Evolutionary conservation across 2,113 vertebrate species (phyloP).

Genomic region (Epinephelus cyanopodus): DNA sequence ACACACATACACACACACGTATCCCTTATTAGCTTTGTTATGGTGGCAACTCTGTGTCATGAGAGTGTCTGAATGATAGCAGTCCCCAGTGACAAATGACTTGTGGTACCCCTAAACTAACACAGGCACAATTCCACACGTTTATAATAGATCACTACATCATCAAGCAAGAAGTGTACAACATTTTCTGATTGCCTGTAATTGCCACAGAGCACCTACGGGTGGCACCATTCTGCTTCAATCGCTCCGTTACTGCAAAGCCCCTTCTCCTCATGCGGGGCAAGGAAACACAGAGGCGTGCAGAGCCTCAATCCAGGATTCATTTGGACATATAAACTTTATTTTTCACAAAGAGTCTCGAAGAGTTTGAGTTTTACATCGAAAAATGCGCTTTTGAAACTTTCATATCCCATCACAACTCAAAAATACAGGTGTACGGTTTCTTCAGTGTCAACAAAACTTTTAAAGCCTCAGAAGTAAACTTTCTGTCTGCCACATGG

Average conservation of each 20-base stretch:
- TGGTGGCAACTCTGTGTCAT: neutral
- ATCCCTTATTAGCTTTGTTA: neutral
- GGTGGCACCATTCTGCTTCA: constrained; percentile 20
- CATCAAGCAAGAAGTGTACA: constrained; percentile 28
- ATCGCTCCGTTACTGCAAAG: neutral
- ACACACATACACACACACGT: neutral
- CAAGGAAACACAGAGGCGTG: constrained; percentile 36
- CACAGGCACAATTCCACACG: constrained; percentile 44
- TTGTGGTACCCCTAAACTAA: constrained; percentile 34
- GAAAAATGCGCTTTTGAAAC: constrained; percentile 54
- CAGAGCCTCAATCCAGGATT: constrained; percentile 27
- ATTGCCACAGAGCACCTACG: neutral
- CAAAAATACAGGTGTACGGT: constrained; percentile 50
- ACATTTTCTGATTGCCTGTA: constrained; percentile 23
- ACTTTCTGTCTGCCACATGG: constrained; percentile 56
- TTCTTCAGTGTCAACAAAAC: constrained; percentile 70
- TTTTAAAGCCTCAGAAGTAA: constrained; percentile 65
- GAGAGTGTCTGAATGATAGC: neutral
- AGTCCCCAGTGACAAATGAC: constrained; percentile 13
- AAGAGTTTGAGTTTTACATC: constrained; percentile 64
- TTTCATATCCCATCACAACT: constrained; percentile 46
- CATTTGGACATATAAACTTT: constrained; percentile 65
- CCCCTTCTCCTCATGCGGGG: neutral
- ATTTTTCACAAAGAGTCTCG: constrained; percentile 64
- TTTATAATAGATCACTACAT: constrained; percentile 40